Evolutionary conservation across 2,797 vertebrate species (phyloP).

Genomic region (Dendrocincla tyrannina): DNA sequence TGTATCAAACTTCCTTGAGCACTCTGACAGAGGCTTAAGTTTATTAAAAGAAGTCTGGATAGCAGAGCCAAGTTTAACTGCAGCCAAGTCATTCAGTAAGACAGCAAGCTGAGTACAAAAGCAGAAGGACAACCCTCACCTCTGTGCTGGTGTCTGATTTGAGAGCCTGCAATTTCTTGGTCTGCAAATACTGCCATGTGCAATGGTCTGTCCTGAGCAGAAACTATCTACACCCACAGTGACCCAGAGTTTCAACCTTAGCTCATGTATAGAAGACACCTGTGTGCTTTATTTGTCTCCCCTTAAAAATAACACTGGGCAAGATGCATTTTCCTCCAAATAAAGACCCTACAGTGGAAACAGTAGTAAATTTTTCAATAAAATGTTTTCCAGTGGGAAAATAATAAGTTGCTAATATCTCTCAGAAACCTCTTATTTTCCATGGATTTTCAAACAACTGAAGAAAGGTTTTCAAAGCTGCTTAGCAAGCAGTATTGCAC

Average conservation of each 20-base stretch:
- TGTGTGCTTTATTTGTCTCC: background rate
- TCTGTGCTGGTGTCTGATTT: background rate
- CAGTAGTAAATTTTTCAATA: background rate
- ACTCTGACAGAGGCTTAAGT: background rate
- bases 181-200: background rate
- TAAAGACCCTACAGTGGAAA: background rate
- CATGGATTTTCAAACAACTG: background rate
- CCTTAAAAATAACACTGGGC: background rate
- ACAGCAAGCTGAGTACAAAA: background rate
- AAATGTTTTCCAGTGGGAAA: background rate
- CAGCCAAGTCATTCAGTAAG: constrained; percentile 3
- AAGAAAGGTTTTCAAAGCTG: background rate
- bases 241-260: background rate
- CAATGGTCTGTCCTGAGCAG: background rate
- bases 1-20: constrained; percentile 3
- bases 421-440: background rate
- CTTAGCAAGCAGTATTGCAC: background rate
- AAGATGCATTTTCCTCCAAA: background rate
- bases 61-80: constrained; percentile 14
- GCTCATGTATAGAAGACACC: background rate
- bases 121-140: background rate
- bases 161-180: background rate
- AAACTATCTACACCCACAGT: background rate
- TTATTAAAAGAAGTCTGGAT: constrained; percentile 41
- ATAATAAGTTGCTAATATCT: background rate